Conservation (phyloP, 2,113 vertebrate genomes). For the Paraplagusia blochii region DNA sequence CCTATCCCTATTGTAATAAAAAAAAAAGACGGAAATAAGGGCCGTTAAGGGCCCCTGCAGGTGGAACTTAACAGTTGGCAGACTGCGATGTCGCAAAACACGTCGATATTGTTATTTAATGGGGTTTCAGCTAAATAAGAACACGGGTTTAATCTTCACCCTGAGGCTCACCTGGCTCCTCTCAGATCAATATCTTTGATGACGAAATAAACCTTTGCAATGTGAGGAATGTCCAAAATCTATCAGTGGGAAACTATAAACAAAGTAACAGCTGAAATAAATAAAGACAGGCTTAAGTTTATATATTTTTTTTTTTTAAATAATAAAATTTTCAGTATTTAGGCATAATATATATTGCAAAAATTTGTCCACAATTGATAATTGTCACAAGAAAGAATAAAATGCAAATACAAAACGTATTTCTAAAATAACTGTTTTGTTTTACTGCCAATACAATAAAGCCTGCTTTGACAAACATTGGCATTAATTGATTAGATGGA, state of each 20-base stretch:
- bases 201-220: constrained; percentile 8
- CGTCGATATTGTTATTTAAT: constrained; percentile 34
- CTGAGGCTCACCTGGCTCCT: constrained; percentile 2
- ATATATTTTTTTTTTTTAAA: too few species aligned
- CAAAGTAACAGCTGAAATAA: not conserved
- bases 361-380: too few species aligned
- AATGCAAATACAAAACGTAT: too few species aligned
- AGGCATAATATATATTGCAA: too few species aligned
- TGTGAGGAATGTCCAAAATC: constrained; percentile 1
- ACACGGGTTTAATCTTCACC: constrained; percentile 36
- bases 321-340: too few species aligned
- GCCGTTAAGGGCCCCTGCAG: constrained; percentile 16
- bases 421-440: too few species aligned
- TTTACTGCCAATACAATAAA: too few species aligned
- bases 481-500: too few species aligned
- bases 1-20: constrained; percentile 22
- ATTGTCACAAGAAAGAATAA: too few species aligned
- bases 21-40: constrained; percentile 49
- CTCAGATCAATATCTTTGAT: constrained; percentile 33
- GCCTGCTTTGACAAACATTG: too few species aligned
- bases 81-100: constrained; percentile 5
- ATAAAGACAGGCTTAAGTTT: too few species aligned
- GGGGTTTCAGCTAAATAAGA: constrained; percentile 32
- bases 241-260: not conserved
- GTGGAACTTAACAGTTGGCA: constrained; percentile 18